Evolutionary conservation across 2,888 invertebrate species (phyloP), one percentile per base, ranked within the genome.

Genomic region (Phania funesta): DNA sequence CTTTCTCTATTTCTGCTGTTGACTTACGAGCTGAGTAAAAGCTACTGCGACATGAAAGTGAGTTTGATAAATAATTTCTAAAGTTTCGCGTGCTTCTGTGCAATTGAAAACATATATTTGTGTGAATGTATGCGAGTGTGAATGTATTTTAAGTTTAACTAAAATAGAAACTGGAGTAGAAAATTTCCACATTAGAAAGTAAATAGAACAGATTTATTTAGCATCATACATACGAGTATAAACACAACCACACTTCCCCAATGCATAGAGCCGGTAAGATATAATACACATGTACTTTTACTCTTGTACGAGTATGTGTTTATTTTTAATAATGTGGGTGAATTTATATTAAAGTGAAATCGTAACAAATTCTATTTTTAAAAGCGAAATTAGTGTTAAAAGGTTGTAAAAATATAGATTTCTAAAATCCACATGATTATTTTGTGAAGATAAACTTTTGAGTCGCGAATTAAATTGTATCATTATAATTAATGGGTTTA

Each of bases 111-210:
- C 2, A 18, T 4, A 20, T 22, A 13, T 22, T 9, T 48, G 5
- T 26, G 16, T 3, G 16, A 35, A 58, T 18, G 29, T 5, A 50
- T 8, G 9, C 3, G 20, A 26, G 60, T 48, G 4, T 48, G 16
- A 41, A n/a, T 38, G 16, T 38, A 38, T 35, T 46, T 35, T 38
- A 20, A 71, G 56, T 52, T 13, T 54, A 77, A 70, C 65, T 35
- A 60, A 80, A 70, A 73, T 82, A 56, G 68, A 82, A 82, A 82
- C 74, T 82, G 11, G 74, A 74, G 78, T 82, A 82, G 58, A 78
- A 70, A 74, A 48, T 71, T 78, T 78, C 58, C 60, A 75, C 70
- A 65, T 82, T 82, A 65, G 68, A 78, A 74, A 82, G 78, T 82
- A 82, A 78, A 52, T 82, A 46, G 82, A 78, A 74, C 82, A 71